Conservation (phyloP, 1,140 invertebrate genomes). For the Pseudomyrmex pallidus region DNA sequence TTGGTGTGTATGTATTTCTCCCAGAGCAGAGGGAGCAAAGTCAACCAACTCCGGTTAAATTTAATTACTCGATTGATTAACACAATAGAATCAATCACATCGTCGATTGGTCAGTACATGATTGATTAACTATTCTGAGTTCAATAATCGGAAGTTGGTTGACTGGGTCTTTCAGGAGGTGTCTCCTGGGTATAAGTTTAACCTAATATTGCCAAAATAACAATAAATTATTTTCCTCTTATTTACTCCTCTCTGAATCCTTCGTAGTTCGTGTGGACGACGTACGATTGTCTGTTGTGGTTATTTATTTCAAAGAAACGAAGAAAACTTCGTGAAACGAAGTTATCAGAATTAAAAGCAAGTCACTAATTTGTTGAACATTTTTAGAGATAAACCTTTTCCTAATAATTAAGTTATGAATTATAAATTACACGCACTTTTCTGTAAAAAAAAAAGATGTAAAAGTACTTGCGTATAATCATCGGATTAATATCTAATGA, state of each 20-base stretch:
- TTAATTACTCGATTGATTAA: too few relatives aligned
- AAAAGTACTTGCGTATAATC: conserved; percentile 26
- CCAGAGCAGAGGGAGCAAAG: too few relatives aligned
- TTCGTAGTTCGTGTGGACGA: background rate
- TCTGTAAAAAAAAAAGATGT: conserved; percentile 7
- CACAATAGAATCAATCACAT: too few relatives aligned
- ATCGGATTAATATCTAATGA: conserved; percentile 2
- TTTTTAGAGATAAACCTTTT: too few relatives aligned
- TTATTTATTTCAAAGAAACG: conserved; percentile 19
- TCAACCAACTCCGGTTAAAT: too few relatives aligned
- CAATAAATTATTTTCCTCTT: background rate
- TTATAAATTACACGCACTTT: background rate
- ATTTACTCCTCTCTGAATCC: background rate
- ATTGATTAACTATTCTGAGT: too few relatives aligned
- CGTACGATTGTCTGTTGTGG: conserved; percentile 35
- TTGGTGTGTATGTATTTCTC: too few relatives aligned
- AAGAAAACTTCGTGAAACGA: background rate
- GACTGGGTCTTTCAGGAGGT: too few relatives aligned
- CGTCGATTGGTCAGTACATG: too few relatives aligned
- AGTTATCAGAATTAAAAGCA: conserved; percentile 39
- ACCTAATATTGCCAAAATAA: conserved; percentile 13
- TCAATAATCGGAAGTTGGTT: too few relatives aligned
- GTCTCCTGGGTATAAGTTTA: background rate
- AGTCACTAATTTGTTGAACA: background rate
- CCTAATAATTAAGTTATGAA: background rate